phyloP scores from a whole-genome alignment of 2,113 vertebrate genomes.

The Ophiodon elongatus region DNA sequence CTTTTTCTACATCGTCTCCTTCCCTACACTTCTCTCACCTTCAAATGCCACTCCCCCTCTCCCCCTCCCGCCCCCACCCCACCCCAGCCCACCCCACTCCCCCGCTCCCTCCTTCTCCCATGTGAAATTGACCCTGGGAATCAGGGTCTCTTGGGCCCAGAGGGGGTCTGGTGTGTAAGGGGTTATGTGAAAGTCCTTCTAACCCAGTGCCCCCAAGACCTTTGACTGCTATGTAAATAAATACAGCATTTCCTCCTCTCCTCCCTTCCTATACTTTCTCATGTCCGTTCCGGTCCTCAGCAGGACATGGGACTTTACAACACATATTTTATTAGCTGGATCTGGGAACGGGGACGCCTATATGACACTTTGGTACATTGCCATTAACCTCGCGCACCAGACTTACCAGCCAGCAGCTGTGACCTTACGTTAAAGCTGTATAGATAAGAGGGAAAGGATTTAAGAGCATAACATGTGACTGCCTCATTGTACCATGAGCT shows the following conservation, averaged over 20 bases:
- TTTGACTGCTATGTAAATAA: conserved; percentile 78
- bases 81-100: too few relatives aligned
- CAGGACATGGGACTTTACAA: not conserved
- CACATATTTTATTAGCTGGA: not conserved
- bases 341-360: not conserved
- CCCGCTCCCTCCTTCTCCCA: conserved; percentile 37
- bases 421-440: not conserved
- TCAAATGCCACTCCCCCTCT: not conserved
- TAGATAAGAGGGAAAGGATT: not conserved
- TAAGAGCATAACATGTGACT: not conserved
- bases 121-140: conserved; percentile 80
- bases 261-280: conserved; percentile 43
- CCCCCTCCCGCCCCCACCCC: not conserved
- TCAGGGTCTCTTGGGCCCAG: conserved; percentile 50
- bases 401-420: not conserved
- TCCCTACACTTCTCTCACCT: not conserved
- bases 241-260: conserved; percentile 75
- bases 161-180: conserved; percentile 11
- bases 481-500: not conserved
- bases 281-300: not conserved
- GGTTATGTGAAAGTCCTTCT: conserved; percentile 83
- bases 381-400: not conserved
- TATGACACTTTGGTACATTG: not conserved
- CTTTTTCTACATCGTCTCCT: not conserved
- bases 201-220: conserved; percentile 72